Conservation (phyloP, 2,113 vertebrate genomes). For the Trogon surrucura region DNA sequence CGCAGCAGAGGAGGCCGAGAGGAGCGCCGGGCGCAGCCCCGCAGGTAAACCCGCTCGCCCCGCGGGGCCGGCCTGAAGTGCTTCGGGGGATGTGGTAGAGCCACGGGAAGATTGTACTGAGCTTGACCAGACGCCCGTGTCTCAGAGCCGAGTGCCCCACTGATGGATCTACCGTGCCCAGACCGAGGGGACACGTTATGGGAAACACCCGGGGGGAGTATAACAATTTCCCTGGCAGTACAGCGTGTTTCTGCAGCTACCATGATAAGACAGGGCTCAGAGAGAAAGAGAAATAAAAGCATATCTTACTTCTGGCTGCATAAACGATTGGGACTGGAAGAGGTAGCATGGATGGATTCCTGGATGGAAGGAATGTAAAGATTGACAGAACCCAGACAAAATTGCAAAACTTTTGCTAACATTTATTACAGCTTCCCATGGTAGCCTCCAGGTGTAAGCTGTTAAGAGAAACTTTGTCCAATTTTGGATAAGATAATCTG, state of each 20-base stretch:
- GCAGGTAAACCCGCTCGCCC: background rate
- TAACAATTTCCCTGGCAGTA: background rate
- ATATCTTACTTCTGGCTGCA: background rate
- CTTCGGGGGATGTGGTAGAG: background rate
- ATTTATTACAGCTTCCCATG: background rate
- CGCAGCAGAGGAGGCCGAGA: background rate
- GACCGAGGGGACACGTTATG: background rate
- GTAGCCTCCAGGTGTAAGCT: background rate
- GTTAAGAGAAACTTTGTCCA: background rate
- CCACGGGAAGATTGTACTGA: background rate
- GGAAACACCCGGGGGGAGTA: background rate
- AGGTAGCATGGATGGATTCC: background rate
- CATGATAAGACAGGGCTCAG: background rate
- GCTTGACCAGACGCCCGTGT: background rate
- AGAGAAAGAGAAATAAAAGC: background rate
- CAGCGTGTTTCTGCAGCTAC: background rate
- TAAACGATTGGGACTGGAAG: background rate
- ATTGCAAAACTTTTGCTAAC: background rate
- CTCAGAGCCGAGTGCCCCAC: too few species aligned
- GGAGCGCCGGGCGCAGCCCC: background rate
- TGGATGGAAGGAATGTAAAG: background rate
- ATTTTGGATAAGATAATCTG: background rate
- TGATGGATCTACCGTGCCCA: rapidly evolving
- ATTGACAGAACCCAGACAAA: background rate
- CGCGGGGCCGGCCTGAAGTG: background rate